Percentiles rank a stretch among this genome's conserved stretches.
These are phyloP conservation scores for Tromatobia lineatoria DNA, from an alignment of 2,888 invertebrate species.

Conservation along the genomic window DNA sequence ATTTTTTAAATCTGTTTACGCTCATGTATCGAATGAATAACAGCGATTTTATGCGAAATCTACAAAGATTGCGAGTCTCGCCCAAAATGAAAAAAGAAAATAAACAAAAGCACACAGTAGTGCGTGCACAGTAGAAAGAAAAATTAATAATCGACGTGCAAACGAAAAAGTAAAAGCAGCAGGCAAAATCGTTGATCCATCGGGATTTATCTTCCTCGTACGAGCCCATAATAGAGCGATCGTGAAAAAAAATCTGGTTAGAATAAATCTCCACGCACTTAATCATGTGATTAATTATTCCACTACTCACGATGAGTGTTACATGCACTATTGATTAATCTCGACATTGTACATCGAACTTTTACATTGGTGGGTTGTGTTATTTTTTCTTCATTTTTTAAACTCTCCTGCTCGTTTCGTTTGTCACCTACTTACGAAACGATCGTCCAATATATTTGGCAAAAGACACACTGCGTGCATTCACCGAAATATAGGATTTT, in stretches of 20 bases:
- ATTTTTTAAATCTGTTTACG: slow-evolving; percentile 80
- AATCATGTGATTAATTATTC: slow-evolving; percentile 64
- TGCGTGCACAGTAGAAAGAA: slow-evolving; percentile 24
- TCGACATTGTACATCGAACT: slow-evolving; percentile 61
- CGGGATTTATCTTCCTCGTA: slow-evolving; percentile 5
- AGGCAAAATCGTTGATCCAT: slow-evolving; percentile 5
- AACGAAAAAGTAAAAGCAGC: slow-evolving; percentile 7
- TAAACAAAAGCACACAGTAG: slow-evolving; percentile 13
- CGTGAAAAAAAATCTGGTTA: slow-evolving; percentile 44
- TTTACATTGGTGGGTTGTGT: slow-evolving; percentile 40
- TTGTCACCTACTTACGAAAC: slow-evolving; percentile 45
- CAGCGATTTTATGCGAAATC: slow-evolving; percentile 19
- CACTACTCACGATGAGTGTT: slow-evolving; percentile 58
- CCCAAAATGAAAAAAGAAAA: not conserved
- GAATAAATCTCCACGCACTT: slow-evolving; percentile 60
- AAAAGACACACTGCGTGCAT: slow-evolving; percentile 20
- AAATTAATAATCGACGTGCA: slow-evolving; percentile 34
- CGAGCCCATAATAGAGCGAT: slow-evolving; percentile 1
- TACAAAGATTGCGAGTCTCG: slow-evolving; percentile 10
- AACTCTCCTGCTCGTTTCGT: slow-evolving; percentile 49
- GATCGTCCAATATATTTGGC: slow-evolving; percentile 45
- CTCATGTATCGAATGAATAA: slow-evolving; percentile 1
- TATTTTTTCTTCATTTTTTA: slow-evolving; percentile 36
- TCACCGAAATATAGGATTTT: slow-evolving; percentile 24
- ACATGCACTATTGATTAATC: slow-evolving; percentile 64